Conservation (phyloP, 2,888 invertebrate species). For the Caenorhabditis plicata region DNA sequence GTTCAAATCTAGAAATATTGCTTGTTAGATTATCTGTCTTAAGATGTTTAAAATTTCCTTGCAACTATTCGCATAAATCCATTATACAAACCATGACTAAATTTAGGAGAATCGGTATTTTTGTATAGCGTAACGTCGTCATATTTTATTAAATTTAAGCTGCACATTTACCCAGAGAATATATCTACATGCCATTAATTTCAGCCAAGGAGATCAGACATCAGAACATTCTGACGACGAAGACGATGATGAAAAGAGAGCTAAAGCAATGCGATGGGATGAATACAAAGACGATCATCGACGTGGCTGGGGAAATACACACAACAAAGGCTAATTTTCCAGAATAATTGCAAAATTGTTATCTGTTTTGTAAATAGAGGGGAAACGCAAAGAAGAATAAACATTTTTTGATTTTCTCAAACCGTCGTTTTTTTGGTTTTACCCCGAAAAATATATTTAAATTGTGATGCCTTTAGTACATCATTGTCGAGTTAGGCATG, state of each 20-base stretch:
- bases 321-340: constrained; percentile 57
- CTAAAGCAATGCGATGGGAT: constrained; percentile 47
- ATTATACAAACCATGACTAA: no score
- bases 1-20: no score
- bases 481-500: constrained; percentile 18
- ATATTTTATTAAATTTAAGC: no score
- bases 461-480: background rate
- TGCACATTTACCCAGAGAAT: no score
- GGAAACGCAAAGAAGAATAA: no score
- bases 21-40: no score
- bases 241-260: constrained; percentile 46
- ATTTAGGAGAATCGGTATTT: no score
- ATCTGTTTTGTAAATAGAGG: background rate
- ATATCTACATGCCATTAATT: no score
- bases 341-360: background rate
- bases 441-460: background rate
- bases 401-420: background rate
- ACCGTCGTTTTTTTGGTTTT: background rate
- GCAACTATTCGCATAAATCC: no score
- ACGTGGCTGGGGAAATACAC: constrained; percentile 62
- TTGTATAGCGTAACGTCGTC: no score
- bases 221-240: constrained; percentile 28
- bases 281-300: constrained; percentile 63
- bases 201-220: background rate
- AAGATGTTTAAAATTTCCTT: no score